phyloP scores from a whole-genome alignment of 2,113 vertebrate genomes.

The cattle (Bos taurus) region DNA sequence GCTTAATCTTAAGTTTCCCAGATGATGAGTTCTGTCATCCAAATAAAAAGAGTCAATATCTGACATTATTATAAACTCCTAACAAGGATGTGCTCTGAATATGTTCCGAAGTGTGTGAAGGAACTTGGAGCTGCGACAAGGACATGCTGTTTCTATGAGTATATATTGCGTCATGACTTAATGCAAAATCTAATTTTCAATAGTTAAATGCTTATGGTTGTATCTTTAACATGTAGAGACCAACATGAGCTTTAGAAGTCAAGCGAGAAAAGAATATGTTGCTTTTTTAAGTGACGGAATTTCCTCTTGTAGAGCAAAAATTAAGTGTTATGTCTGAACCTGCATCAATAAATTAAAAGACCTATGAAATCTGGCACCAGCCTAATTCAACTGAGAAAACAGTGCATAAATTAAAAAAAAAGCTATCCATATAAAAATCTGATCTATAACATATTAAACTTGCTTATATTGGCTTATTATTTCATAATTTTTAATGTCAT shows the following conservation, averaged over 20 bases:
- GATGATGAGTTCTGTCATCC: neutral
- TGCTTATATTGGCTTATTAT: neutral
- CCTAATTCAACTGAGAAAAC: neutral
- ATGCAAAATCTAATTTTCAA: neutral
- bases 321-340: neutral
- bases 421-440: neutral
- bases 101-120: rapidly evolving
- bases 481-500: neutral
- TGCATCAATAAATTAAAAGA: neutral
- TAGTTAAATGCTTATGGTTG: neutral
- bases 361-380: neutral
- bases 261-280: neutral
- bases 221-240: neutral
- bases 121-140: neutral
- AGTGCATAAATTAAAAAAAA: neutral
- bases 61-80: neutral
- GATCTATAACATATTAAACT: neutral
- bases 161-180: neutral
- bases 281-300: neutral
- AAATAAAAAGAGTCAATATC: slow-evolving; percentile 2
- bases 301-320: slow-evolving; percentile 6
- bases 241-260: neutral
- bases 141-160: neutral
- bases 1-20: neutral
- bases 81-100: neutral